Evolutionary conservation across 2,797 vertebrate genomes (phyloP).

Genomic region (Vultur gryphus): DNA sequence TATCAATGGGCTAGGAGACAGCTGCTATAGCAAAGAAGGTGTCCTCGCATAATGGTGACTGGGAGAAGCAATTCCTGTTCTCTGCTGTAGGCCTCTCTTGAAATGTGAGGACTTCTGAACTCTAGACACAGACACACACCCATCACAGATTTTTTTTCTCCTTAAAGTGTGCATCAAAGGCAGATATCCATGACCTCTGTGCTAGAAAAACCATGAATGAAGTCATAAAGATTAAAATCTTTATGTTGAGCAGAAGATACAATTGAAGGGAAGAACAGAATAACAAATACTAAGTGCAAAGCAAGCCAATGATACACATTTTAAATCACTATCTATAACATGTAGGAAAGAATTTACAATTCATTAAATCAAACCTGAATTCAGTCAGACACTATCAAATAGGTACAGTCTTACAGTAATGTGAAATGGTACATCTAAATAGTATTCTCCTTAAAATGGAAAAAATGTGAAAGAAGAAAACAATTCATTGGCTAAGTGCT

Average conservation of each 20-base stretch:
- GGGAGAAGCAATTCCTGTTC: neutral
- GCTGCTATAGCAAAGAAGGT: neutral
- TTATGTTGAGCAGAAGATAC: neutral
- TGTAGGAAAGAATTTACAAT: neutral
- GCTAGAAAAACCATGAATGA: slow-evolving; percentile 12
- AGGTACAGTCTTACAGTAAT: neutral
- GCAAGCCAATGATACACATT: neutral
- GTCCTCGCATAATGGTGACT: neutral
- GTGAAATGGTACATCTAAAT: neutral
- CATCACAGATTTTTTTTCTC: neutral
- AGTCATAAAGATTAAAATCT: slow-evolving; percentile 29
- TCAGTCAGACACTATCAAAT: neutral
- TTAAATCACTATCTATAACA: neutral
- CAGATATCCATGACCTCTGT: slow-evolving; percentile 2
- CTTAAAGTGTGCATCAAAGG: neutral
- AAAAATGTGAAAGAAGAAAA: neutral
- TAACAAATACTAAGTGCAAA: slow-evolving; percentile 24
- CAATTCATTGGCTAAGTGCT: neutral
- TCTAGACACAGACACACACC: neutral
- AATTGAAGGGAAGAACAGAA: neutral
- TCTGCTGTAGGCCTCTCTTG: neutral
- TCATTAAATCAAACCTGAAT: neutral
- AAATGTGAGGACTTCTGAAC: neutral
- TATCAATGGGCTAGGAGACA: neutral
- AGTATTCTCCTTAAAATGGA: neutral